Evolutionary conservation across 2,888 invertebrate species (phyloP).

Genomic region (Acanthacorydalis orientalis): DNA sequence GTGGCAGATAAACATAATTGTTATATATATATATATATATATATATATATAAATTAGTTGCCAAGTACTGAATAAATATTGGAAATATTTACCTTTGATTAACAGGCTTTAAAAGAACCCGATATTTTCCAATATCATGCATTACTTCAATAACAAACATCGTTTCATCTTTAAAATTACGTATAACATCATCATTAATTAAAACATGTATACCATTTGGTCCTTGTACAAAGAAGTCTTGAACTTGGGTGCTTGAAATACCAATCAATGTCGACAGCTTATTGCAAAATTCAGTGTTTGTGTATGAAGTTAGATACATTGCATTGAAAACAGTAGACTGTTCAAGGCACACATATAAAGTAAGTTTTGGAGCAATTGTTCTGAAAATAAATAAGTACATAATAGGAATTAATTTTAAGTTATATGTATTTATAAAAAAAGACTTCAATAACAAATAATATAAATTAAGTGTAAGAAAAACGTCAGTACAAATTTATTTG

Average conservation of each 20-base stretch:
- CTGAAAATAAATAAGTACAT: constrained; percentile 25
- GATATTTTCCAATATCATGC: constrained; percentile 25
- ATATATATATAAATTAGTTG: background rate
- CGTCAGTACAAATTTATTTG: no score
- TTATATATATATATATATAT: constrained; percentile 3
- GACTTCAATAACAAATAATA: no score
- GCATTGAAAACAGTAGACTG: constrained; percentile 56
- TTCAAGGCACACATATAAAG: constrained; percentile 65
- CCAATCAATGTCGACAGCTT: constrained; percentile 47
- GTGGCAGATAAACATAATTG: no score
- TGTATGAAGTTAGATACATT: constrained; percentile 55
- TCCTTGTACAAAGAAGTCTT: constrained; percentile 57
- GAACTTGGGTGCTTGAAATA: constrained; percentile 20
- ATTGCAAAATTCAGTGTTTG: constrained; percentile 43
- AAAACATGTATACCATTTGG: constrained; percentile 72
- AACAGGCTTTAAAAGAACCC: constrained; percentile 28
- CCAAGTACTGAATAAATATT: background rate
- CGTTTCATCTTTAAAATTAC: constrained; percentile 65
- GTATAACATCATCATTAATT: constrained; percentile 70
- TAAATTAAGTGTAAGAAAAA: no score
- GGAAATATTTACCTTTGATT: background rate
- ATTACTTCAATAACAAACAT: constrained; percentile 45
- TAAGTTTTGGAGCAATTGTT: constrained; percentile 56
- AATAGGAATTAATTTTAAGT: no score
- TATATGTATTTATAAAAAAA: no score